A percentile compares a stretch with the other conserved stretches of the same genome.
Evolutionary conservation across 2,113 vertebrate genomes (phyloP).

Genomic region (Heloderma charlesbogerti): DNA sequence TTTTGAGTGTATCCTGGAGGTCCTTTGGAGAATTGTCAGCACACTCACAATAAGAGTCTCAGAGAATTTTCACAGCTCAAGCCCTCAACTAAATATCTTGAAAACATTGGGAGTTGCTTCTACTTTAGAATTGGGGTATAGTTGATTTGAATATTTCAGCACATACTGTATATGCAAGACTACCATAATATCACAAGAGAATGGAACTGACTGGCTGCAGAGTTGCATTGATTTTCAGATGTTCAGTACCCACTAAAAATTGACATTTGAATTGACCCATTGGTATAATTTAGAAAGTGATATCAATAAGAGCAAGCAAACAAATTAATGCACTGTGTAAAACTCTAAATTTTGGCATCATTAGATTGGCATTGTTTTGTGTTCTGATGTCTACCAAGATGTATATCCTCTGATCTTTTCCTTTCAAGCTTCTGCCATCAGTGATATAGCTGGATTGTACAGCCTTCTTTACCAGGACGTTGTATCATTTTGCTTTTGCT

Average conservation of each 20-base stretch:
- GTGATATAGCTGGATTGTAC: conserved; percentile 52
- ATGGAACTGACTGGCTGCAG: neutral
- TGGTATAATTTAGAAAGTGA: neutral
- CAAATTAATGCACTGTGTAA: conserved; percentile 29
- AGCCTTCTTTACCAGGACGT: conserved; percentile 62
- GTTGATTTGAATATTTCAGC: neutral
- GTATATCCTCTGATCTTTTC: conserved; percentile 60
- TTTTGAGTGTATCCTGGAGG: neutral
- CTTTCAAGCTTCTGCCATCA: conserved; percentile 58
- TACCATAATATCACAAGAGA: neutral
- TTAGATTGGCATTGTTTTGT: conserved; percentile 4
- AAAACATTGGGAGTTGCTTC: neutral
- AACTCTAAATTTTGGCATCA: neutral
- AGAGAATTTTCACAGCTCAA: neutral
- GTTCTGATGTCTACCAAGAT: conserved; percentile 50
- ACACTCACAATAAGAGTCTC: neutral
- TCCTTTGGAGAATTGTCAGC: neutral
- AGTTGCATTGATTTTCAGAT: neutral
- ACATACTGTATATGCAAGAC: neutral
- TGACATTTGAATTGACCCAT: neutral
- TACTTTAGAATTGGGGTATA: neutral
- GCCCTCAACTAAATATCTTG: neutral
- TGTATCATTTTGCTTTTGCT: conserved; percentile 67
- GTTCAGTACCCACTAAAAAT: neutral
- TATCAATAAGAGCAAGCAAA: neutral